Conservation (phyloP, 2,113 vertebrate genomes). For the Colius striatus region DNA sequence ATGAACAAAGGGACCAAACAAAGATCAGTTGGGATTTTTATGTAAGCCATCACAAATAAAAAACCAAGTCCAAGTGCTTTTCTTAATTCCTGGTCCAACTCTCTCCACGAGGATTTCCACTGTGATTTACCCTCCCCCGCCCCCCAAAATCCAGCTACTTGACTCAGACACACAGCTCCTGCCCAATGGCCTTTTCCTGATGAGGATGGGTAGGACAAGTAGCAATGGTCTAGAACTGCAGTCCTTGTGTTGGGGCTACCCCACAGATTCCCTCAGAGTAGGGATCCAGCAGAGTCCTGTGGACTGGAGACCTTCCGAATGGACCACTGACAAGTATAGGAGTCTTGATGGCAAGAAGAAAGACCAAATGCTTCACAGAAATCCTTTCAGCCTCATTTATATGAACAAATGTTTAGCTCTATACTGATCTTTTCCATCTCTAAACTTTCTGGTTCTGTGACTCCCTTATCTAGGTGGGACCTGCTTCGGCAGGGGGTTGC, state of each 20-base stretch:
- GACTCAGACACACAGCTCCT: not conserved
- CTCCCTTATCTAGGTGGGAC: too few species aligned
- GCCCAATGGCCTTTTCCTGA: too few species aligned
- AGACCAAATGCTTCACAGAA: not conserved
- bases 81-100: not conserved
- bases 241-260: not conserved
- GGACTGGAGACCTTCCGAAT: too few species aligned
- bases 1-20: not conserved
- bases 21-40: not conserved
- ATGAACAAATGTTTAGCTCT: not conserved
- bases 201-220: not conserved
- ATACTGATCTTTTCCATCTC: not conserved
- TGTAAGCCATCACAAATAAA: rapidly evolving
- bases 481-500: too few species aligned
- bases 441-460: not conserved
- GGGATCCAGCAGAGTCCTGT: not conserved
- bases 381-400: not conserved
- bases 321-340: not conserved
- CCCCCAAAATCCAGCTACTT: not conserved
- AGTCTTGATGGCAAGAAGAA: not conserved
- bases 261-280: not conserved
- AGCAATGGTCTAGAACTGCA: not conserved
- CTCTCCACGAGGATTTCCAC: not conserved
- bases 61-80: not conserved
- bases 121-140: not conserved